These are phyloP conservation scores for Peromyscus leucopus DNA, from an alignment of 2,113 vertebrate species.

Conservation along the genomic window DNA sequence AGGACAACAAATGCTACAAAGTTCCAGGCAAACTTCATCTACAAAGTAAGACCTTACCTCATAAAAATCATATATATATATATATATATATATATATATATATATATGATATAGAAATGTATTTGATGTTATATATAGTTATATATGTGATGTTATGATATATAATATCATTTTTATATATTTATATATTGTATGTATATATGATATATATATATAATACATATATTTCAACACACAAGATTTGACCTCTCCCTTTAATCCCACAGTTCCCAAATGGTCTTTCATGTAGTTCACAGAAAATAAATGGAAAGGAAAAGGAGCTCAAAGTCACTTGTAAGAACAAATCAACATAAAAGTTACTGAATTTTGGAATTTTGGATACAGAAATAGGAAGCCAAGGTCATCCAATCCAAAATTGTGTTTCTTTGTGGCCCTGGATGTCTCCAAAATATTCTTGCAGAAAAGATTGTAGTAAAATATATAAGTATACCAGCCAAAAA, in stretches of 20 bases:
- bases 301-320: neutral
- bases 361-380: constrained; percentile 52
- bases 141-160: too few relatives aligned
- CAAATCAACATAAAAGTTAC: constrained; percentile 45
- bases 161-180: too few relatives aligned
- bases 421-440: neutral
- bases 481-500: neutral
- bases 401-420: neutral
- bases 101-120: too few relatives aligned
- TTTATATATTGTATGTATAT: too few relatives aligned
- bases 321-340: constrained; percentile 48
- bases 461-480: neutral
- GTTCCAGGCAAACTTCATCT: neutral
- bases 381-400: neutral
- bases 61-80: neutral
- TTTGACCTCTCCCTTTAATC: constrained; percentile 3
- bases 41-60: neutral
- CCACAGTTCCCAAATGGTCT: constrained; percentile 25
- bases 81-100: neutral
- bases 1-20: neutral
- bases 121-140: too few relatives aligned
- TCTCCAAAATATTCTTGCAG: constrained; percentile 48
- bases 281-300: constrained; percentile 39
- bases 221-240: neutral
- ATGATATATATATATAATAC: neutral